phyloP scores from a whole-genome alignment of 2,113 vertebrate genomes.

The Channa maculata region DNA sequence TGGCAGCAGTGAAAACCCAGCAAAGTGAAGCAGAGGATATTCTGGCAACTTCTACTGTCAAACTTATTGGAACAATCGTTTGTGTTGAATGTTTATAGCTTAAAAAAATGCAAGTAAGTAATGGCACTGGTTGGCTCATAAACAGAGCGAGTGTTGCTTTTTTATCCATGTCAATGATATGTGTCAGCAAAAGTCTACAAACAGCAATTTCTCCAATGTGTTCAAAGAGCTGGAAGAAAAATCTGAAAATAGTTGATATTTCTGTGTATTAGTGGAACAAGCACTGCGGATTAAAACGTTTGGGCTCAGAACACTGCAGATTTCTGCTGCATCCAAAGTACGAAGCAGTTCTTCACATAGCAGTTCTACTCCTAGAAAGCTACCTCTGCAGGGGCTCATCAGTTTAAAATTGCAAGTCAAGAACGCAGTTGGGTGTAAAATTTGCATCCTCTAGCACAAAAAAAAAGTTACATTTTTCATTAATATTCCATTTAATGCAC shows the following conservation, averaged over 20 bases:
- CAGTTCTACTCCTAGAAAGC: background rate
- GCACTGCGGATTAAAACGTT: background rate
- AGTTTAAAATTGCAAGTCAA: no score
- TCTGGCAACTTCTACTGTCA: conserved; percentile 2
- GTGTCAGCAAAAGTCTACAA: background rate
- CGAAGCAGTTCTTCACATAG: background rate
- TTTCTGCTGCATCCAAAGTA: background rate
- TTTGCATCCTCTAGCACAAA: no score
- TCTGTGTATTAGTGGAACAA: conserved; percentile 1
- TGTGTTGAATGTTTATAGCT: background rate
- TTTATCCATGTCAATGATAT: background rate
- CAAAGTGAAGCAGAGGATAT: conserved; percentile 25
- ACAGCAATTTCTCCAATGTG: no score
- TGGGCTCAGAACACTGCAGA: background rate
- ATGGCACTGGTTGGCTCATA: background rate
- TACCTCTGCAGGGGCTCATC: no score
- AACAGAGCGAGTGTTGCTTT: background rate
- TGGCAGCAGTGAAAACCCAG: conserved; percentile 17
- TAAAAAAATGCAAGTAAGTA: no score
- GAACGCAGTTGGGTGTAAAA: no score
- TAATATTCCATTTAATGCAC: no score
- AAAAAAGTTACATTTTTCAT: no score
- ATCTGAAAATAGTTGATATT: background rate
- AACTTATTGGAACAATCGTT: background rate
- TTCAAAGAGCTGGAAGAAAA: no score